Evolutionary conservation across 2,888 invertebrate species (phyloP), one percentile per base, ranked within the genome.

Genomic region (Cryptosula pallasiana): DNA sequence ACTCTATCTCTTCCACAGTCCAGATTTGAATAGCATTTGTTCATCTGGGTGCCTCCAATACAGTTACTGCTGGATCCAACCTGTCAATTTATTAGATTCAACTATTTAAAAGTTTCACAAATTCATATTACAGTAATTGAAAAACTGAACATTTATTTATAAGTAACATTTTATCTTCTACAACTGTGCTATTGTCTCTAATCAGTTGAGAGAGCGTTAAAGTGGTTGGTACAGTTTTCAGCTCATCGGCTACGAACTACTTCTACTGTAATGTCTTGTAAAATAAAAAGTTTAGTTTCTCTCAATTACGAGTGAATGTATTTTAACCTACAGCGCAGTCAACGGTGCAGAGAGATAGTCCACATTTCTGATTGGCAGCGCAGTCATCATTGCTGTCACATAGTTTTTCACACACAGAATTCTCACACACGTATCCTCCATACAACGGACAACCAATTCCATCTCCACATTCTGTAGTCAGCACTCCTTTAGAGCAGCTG

Each of bases 1-100:
- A 25, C 20, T 63, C 63, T 63, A 27, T 34, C 27, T 9, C 13
- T 13, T 63, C 63, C 63, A 63, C 63, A 63, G 63, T 63, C 63
- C 27, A 63, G 32, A 32, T 63, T 27, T 2, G 63, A 32, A 34
- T 63, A 63, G 32, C 63, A 63, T 9, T 9, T 63, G 34, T 63
- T 63, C 27, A 63, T 27, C 27, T 63, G 20, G 9, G 63, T 63
- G 25, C 63, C 63, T 29, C 32, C 32, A 5, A 63, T 32, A 63
- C 63, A 63, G 29, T 63, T 34, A 29, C 25, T n/a, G 32, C 3
- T 29, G 32, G 20, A 20, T 3, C 29, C 32, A 45, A 13, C 45
- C 45, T 45, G 20, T 45, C 9, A n/a, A n/a, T n/a, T n/a, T n/a
- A n/a, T n/a, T n/a, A n/a, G n/a, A n/a, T n/a, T n/a, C n/a, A n/a